phyloP scores from a whole-genome alignment of 2,113 vertebrate genomes.

The Pseudopipra pipra region DNA sequence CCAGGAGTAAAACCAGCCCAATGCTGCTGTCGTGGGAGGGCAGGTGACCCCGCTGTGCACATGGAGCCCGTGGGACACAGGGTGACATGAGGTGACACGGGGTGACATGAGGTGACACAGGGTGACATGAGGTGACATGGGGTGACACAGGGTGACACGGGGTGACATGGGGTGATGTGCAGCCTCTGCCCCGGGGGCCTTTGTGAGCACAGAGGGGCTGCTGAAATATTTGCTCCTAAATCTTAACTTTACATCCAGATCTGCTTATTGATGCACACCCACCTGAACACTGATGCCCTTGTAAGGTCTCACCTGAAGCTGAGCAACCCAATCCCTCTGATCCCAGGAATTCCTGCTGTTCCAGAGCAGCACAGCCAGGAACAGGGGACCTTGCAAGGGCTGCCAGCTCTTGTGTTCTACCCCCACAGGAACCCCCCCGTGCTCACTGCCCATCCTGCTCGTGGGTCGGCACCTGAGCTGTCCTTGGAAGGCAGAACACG shows the following conservation, averaged over 20 bases:
- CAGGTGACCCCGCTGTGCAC: fast-evolving
- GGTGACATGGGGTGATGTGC: neutral
- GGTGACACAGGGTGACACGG: neutral
- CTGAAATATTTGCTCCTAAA: neutral
- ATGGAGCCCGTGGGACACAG: neutral
- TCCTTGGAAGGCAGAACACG: neutral
- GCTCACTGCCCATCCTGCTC: too few species aligned
- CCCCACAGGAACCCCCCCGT: fast-evolving
- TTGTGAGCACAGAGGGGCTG: neutral
- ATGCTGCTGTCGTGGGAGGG: too few species aligned
- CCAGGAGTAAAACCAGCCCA: neutral
- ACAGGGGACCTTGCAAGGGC: neutral
- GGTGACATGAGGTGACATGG: neutral
- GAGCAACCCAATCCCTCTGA: neutral
- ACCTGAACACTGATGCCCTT: fast-evolving
- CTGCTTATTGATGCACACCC: fast-evolving
- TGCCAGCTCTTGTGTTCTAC: too few species aligned
- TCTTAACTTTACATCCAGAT: neutral
- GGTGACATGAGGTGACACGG: neutral
- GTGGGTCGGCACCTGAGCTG: fast-evolving
- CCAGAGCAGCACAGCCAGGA: fast-evolving
- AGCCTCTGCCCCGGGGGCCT: neutral
- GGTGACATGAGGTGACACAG: neutral
- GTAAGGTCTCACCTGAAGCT: neutral
- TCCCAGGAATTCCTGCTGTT: neutral